These are phyloP conservation scores for Pionites leucogaster DNA, from an alignment of 2,113 vertebrate genomes.

Conservation along the genomic window DNA sequence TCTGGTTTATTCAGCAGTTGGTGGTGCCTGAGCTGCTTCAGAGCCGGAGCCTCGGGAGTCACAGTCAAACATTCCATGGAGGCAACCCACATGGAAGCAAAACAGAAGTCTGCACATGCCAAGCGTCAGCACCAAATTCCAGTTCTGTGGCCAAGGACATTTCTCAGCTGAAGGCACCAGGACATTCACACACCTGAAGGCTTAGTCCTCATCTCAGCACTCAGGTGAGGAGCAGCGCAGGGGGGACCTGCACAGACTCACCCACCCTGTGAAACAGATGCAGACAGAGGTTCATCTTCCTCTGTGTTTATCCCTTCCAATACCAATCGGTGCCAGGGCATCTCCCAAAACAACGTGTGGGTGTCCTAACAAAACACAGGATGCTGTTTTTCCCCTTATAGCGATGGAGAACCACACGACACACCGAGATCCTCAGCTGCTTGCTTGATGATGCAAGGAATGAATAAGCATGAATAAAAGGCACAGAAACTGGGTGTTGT, in stretches of 20 bases:
- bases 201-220: background rate
- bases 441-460: conserved; percentile 24
- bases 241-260: background rate
- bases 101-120: fast-evolving
- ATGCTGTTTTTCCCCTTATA: background rate
- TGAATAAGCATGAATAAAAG: conserved; percentile 59
- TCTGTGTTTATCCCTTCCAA: background rate
- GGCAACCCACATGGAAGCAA: background rate
- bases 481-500: conserved; percentile 52
- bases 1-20: background rate
- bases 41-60: background rate
- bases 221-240: background rate
- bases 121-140: background rate
- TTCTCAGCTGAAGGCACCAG: background rate
- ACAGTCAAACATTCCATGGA: background rate
- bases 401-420: background rate
- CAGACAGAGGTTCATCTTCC: background rate
- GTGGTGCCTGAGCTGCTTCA: background rate
- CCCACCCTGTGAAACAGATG: fast-evolving
- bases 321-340: background rate
- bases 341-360: background rate
- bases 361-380: background rate
- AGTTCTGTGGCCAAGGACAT: background rate
- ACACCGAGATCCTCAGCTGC: background rate
- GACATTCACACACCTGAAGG: background rate